Base-by-base conservation (phyloP, 2,888 invertebrate species). In the Himalopsyche anomala region DNA sequence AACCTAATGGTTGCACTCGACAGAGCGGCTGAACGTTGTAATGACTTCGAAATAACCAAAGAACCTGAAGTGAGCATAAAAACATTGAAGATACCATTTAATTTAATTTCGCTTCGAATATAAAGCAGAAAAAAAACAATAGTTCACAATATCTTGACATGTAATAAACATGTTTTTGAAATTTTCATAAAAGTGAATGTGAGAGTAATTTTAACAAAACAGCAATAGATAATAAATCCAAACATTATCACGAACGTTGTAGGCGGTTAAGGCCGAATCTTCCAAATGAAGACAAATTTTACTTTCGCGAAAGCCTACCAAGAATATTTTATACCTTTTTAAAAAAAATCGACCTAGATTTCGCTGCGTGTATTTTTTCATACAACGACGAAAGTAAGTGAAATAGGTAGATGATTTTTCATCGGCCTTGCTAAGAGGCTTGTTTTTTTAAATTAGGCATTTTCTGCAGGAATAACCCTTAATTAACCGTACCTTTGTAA, bases 251-350 rank as follows among this genome's bases (percentile, higher is more conserved):
- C 5, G 4, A 36, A 38, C 15, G 15, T 36, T 38, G 38, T 36
- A 12, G 12, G 5, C 4, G 38, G 1, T 74, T 74, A 74, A 15
- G 38, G 74, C 0, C 36, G 12, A 74, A 36, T 74, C 3, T 74
- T 74, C 15, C 12, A 74, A 74, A 74, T 74, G 74, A 74, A 74
- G 38, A 74, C 38, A 15, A 74, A 74, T 74, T 74, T 74, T 38
- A 74, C 38, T 74, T 74, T 38, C 11, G 74, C 74, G 15, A 74
- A 38, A 38, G 12, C 19, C 74, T 36, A 36, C 28, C 12, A 74
- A 74, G 28, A 62, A 9, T n/a, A 19, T 69, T 69, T 69, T 69
- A 19, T 69, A 28, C 28, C 28, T 28, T 28, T n/a, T 28, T 28
- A 69, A 69, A 74, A 74, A 74, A 74, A 38, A 12, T 74, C 15